Conservation (phyloP, 2,888 invertebrate species). For the Hoplodrina blanda region DNA sequence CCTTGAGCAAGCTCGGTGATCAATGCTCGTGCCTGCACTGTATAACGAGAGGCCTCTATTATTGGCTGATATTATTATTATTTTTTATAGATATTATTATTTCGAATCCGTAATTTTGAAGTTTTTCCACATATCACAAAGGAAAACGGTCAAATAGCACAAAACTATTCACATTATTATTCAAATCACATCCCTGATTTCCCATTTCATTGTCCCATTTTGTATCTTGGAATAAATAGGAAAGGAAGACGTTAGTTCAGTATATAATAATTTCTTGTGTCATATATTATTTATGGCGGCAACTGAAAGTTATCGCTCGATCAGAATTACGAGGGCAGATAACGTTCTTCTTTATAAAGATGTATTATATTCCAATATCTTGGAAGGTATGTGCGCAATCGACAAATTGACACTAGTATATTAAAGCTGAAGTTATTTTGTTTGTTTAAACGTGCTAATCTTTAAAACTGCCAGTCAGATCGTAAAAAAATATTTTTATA, state of each 20-base stretch:
- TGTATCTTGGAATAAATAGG: conserved; percentile 42
- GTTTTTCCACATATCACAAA: background rate
- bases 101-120: conserved; percentile 1
- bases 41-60: no score
- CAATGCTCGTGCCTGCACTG: no score
- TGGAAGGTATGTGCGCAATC: background rate
- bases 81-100: no score
- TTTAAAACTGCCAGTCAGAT: no score
- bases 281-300: conserved; percentile 29
- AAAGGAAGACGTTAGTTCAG: conserved; percentile 10
- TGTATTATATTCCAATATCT: conserved; percentile 18
- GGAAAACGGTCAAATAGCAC: conserved; percentile 5
- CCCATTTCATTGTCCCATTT: conserved; percentile 46
- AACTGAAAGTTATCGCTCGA: conserved; percentile 31
- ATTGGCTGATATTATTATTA: no score
- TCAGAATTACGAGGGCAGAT: conserved; percentile 39
- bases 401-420: no score
- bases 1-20: no score
- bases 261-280: conserved; percentile 32
- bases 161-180: conserved; percentile 52
- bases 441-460: no score
- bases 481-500: no score
- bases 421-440: no score
- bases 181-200: conserved; percentile 47
- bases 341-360: conserved; percentile 5